These are phyloP conservation scores for Philhelius pedissequus DNA, from an alignment of 2,888 invertebrate genomes.

Conservation along the genomic window DNA sequence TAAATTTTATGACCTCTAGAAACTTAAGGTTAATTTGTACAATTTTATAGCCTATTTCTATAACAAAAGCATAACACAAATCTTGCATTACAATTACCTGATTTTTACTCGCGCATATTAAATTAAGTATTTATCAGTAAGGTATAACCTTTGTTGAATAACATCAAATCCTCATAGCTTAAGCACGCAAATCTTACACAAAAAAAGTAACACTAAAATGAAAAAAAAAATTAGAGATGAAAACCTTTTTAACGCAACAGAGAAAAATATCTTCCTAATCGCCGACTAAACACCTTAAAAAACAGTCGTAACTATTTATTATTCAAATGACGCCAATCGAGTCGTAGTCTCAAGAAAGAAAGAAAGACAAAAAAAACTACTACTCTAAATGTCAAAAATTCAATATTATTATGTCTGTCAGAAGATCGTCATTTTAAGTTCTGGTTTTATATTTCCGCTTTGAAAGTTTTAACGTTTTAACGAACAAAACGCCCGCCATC, in stretches of 20 bases:
- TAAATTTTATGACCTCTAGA: background rate
- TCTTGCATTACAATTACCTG: background rate
- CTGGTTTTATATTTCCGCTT: conserved; percentile 47
- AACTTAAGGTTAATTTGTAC: background rate
- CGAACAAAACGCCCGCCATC: background rate
- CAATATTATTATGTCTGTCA: conserved; percentile 23
- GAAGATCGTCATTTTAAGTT: conserved; percentile 20
- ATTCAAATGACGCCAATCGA: conserved; percentile 36
- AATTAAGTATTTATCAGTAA: background rate
- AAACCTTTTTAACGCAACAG: conserved; percentile 8
- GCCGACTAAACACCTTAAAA: conserved; percentile 31
- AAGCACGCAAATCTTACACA: background rate
- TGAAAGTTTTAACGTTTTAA: background rate
- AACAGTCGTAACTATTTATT: conserved; percentile 29
- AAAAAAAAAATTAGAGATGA: background rate
- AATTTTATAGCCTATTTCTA: background rate
- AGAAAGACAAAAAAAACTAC: background rate
- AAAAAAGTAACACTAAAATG: background rate
- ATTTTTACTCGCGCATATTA: background rate
- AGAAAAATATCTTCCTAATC: conserved; percentile 38
- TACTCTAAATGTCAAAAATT: conserved; percentile 46
- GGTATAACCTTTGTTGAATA: background rate
- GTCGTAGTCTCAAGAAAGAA: background rate
- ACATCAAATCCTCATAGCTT: background rate
- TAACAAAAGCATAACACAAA: background rate